A percentile compares a stretch with the other conserved stretches of the same genome.
Evolutionary conservation across 1,140 invertebrate species (phyloP).

Genomic region (Bicyclus anynana): DNA sequence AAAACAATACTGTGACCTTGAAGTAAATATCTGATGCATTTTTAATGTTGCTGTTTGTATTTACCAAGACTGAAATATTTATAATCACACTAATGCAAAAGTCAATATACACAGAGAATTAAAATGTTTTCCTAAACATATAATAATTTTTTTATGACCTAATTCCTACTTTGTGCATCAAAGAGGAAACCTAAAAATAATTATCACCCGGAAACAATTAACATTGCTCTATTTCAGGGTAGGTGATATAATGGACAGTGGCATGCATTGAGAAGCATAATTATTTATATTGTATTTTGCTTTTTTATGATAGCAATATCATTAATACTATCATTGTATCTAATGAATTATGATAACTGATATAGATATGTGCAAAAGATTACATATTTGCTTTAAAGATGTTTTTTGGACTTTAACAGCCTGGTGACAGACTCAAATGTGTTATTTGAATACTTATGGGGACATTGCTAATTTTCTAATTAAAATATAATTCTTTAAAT

Average conservation of each 20-base stretch:
- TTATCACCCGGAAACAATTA: slow-evolving; percentile 12
- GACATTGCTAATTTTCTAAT: too few relatives aligned
- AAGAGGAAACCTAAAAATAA: slow-evolving; percentile 51
- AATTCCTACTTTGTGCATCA: slow-evolving; percentile 29
- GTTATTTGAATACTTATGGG: too few relatives aligned
- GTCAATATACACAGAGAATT: not conserved
- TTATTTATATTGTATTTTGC: too few relatives aligned
- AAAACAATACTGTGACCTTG: slow-evolving; percentile 19
- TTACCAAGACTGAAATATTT: not conserved
- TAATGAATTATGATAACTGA: too few relatives aligned
- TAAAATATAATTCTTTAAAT: too few relatives aligned
- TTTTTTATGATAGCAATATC: too few relatives aligned
- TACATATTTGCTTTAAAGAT: too few relatives aligned
- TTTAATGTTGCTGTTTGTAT: not conserved
- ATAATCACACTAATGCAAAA: not conserved
- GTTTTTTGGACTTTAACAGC: too few relatives aligned
- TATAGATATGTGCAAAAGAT: too few relatives aligned
- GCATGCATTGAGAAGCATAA: not conserved
- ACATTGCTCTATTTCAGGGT: slow-evolving; percentile 1
- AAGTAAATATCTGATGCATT: slow-evolving; percentile 1
- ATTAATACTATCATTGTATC: too few relatives aligned
- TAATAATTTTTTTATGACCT: not conserved
- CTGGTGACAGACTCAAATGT: too few relatives aligned
- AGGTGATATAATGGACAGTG: not conserved
- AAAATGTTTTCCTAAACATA: too few relatives aligned